These are phyloP conservation scores for Chloroceryle aenea DNA, from an alignment of 2,113 vertebrate species.

Conservation along the genomic window DNA sequence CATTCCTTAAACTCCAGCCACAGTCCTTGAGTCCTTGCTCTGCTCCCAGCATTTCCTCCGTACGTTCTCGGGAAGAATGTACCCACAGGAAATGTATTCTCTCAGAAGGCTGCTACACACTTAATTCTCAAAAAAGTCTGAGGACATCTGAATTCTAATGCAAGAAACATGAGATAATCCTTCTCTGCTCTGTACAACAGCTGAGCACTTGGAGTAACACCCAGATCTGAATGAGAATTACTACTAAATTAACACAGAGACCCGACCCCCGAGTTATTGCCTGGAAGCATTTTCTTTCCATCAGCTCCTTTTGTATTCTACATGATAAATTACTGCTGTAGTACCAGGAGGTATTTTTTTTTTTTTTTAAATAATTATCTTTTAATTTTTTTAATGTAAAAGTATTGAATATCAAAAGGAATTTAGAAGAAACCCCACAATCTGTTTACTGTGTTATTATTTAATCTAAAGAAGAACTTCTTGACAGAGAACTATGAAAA, in stretches of 20 bases:
- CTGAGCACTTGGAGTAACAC: background rate
- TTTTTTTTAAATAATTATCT: background rate
- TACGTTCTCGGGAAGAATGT: background rate
- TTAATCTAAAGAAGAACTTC: background rate
- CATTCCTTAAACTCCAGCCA: background rate
- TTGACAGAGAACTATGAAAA: background rate
- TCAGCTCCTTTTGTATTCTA: background rate
- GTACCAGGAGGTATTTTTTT: background rate
- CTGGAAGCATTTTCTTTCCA: background rate
- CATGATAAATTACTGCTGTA: background rate
- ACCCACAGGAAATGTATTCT: fast-evolving
- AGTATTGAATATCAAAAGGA: background rate
- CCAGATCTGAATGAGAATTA: background rate
- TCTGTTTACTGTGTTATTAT: background rate
- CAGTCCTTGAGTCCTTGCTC: background rate
- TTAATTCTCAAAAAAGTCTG: background rate
- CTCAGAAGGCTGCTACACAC: background rate
- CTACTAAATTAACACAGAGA: background rate
- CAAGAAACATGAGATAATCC: background rate
- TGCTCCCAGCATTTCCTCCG: background rate
- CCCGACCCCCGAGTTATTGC: fast-evolving
- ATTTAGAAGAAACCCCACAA: background rate
- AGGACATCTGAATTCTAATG: background rate
- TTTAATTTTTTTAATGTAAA: background rate
- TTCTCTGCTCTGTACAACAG: background rate